Base-by-base conservation (phyloP, 2,113 vertebrate genomes). In the Calypte anna region DNA sequence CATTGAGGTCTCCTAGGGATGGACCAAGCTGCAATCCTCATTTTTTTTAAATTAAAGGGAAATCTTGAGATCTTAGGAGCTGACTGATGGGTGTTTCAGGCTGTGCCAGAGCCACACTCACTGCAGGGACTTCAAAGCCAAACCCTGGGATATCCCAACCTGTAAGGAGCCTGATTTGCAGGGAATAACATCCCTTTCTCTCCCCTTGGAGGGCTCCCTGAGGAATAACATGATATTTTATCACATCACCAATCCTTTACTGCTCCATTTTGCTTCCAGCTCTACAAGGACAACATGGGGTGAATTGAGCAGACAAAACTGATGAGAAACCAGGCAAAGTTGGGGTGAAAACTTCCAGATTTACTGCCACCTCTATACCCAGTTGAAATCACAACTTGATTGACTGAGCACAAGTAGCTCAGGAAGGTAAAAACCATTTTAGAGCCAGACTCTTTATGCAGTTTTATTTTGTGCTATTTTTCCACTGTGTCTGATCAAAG, bases 291-390 rank as follows among this genome's bases (percentile, higher is more conserved):
- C 62, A 76, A 28, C 16, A 10, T 0, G 15, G 50, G 74, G 59
- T 0, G 1, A 57, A 44, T 36, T 0, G 3, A 79, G 76, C 89
- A 54, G 21, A 22, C 1, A 14, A 61, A 30, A 58, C 3, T 17
- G 46, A 79, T 44, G 48, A 77, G 86, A 50, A 62, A 57, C 33
- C 36, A 43, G 70, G 85, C 2, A 5, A 91, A 70, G 46, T 67
- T 51, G 91, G 87, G 82, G 59, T 77, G 58, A 79, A 86, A 96
- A 2, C 58, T 58, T 82, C 83, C 83, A 82, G 58, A 61, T 85
- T 93, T 73, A 63, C 33, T 43, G 76, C 24, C 78, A 68, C 14
- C 27, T 79, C 76, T 76, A 20, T 54, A 14, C 55, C 55, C 20
- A 27, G 30, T 10, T 15, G 67, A 80, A 95, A 77, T 31, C 43